phyloP scores from a whole-genome alignment of 2,113 vertebrate genomes.

The Trematomus loennbergii region DNA sequence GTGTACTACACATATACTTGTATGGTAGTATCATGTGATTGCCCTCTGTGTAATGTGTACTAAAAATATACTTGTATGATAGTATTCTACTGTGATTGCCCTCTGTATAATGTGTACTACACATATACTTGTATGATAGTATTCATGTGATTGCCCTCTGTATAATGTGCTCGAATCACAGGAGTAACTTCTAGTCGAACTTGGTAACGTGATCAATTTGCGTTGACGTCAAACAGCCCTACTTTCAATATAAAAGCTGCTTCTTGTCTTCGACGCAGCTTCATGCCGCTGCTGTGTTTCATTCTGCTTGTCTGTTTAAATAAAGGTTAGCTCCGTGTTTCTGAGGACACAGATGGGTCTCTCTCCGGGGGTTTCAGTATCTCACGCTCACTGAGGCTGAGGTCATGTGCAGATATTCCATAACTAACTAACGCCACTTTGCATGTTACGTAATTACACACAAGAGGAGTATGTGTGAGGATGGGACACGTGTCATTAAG shows the following conservation, averaged over 20 bases:
- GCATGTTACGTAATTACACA: constrained; percentile 40
- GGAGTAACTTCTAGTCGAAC: too few relatives aligned
- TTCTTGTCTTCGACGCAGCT: neutral
- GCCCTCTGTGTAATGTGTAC: too few relatives aligned
- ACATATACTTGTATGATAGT: too few relatives aligned
- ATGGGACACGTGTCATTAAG: neutral
- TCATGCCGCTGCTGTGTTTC: neutral
- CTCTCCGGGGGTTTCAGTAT: constrained; percentile 12
- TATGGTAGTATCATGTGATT: too few relatives aligned
- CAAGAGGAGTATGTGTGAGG: neutral
- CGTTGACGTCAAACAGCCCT: constrained; percentile 26
- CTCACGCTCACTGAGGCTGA: constrained; percentile 32
- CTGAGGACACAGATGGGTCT: constrained; percentile 41
- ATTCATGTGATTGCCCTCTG: too few relatives aligned
- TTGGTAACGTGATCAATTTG: too few relatives aligned
- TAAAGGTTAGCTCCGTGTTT: constrained; percentile 15
- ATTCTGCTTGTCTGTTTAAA: constrained; percentile 10
- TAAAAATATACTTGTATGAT: too few relatives aligned
- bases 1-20: too few relatives aligned
- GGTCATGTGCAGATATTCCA: constrained; percentile 33
- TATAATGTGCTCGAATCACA: too few relatives aligned
- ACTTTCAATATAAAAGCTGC: too few relatives aligned
- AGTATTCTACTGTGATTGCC: too few relatives aligned
- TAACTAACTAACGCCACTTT: constrained; percentile 16
- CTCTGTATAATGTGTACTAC: too few relatives aligned